Base-by-base conservation (phyloP, 2,888 invertebrate genomes). In the Bellardia pandia region DNA sequence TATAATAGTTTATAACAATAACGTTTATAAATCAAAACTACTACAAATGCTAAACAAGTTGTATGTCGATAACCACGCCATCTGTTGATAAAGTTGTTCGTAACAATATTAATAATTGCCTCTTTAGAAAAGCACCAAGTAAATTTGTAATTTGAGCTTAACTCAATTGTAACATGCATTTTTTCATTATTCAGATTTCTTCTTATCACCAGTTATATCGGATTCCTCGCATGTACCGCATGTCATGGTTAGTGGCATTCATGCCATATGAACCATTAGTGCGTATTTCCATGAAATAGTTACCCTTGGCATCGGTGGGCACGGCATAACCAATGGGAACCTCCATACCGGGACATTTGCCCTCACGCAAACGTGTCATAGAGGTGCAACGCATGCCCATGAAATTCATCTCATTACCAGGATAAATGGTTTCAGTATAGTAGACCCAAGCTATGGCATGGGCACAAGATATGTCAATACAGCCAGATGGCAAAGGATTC, bases 351-450 rank as follows among this genome's bases (percentile, higher is more conserved):
- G 88, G 68, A 72, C 93, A 93, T 62, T 90, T 90, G 23, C 89
- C 82, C 0, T 89, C 87, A 23, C 90, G 90, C 80, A 93, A 77
- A 2, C 88, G 86, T 3, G 86, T 69, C 71, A 93, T 45, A 3
- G 93, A 93, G 71, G 84, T 91, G 86, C 93, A 93, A 23, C 92
- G 92, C 0, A 88, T 86, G 4, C 88, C 91, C 89, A 92, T 64
- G 86, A 92, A 94, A 86, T 91, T 93, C 1, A 82, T 81, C 86
- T 93, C 94, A 84, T 92, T 93, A 40, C 93, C 92, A 0, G 92
- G 92, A 89, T 90, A 92, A 9, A 93, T 88, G 0, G 92, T 89
- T 89, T 93, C 93, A 1, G 90, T 90, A 64, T 89, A 93, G 62
- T 92, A 93, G 48, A 90, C 66, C 92, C 91, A 92, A 33, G 93